These are phyloP conservation scores for Horisme vitalbata DNA, from an alignment of 2,888 invertebrate genomes.

Conservation along the genomic window DNA sequence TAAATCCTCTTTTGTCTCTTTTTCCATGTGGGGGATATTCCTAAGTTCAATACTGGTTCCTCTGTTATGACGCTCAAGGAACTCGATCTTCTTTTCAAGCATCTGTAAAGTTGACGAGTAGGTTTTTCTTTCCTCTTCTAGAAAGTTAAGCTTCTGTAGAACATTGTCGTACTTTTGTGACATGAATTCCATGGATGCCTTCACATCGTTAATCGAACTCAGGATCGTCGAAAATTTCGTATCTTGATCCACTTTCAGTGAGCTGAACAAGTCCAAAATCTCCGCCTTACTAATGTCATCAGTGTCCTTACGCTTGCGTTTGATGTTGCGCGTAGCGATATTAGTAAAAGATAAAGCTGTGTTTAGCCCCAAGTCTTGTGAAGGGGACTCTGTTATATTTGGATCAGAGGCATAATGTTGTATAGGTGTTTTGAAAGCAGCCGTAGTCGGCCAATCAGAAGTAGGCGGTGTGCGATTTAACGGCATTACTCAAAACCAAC, in stretches of 20 bases:
- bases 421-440: too few relatives aligned
- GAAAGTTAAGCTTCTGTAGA: background rate
- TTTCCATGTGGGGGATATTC: background rate
- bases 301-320: too few relatives aligned
- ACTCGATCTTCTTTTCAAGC: background rate
- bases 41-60: slow-evolving; percentile 1
- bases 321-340: too few relatives aligned
- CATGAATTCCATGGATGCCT: background rate
- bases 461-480: too few relatives aligned
- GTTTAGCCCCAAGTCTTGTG: too few relatives aligned
- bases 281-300: too few relatives aligned
- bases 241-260: background rate
- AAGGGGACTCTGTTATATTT: too few relatives aligned
- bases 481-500: too few relatives aligned
- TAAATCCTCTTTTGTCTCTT: background rate
- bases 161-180: background rate
- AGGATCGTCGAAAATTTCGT: background rate
- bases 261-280: background rate
- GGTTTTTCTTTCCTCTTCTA: slow-evolving; percentile 1
- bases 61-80: background rate
- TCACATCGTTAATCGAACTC: background rate
- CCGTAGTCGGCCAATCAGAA: too few relatives aligned
- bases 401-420: too few relatives aligned
- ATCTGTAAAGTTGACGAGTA: background rate
- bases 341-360: too few relatives aligned